A percentile compares a stretch with the other conserved stretches of the same genome.
phyloP scores from a whole-genome alignment of 2,888 invertebrate genomes.

The Drosophila meridionalis region DNA sequence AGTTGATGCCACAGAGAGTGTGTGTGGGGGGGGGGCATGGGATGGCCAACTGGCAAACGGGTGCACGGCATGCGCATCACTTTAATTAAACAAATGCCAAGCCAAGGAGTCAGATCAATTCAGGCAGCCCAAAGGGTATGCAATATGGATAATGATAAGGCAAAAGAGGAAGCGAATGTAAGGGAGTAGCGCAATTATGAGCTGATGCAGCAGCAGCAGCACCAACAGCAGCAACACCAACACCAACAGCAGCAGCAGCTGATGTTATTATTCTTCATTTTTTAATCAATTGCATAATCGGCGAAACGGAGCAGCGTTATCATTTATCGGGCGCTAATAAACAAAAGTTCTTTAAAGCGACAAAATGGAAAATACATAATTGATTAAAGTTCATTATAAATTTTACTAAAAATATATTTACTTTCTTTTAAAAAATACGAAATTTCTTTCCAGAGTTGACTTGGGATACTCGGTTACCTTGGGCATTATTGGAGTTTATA shows the following conservation, averaged over 20 bases:
- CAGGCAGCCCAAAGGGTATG: conserved; percentile 27
- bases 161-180: neutral
- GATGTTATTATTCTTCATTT: conserved; percentile 11
- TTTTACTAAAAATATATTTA: too few relatives aligned
- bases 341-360: conserved; percentile 20
- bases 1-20: conserved; percentile 7
- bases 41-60: neutral
- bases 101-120: conserved; percentile 67
- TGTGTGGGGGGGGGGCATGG: neutral
- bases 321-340: conserved; percentile 49
- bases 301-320: conserved; percentile 23
- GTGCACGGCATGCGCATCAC: conserved; percentile 58
- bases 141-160: conserved; percentile 30
- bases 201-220: neutral
- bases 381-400: too few relatives aligned
- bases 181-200: conserved; percentile 40
- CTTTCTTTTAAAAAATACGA: too few relatives aligned
- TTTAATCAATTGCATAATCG: conserved; percentile 48
- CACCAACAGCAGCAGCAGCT: neutral
- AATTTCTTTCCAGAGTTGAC: too few relatives aligned
- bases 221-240: neutral
- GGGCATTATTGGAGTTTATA: too few relatives aligned
- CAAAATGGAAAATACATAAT: too few relatives aligned
- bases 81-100: conserved; percentile 77
- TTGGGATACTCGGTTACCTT: neutral